phyloP scores from a whole-genome alignment of 2,113 vertebrate species.

The Pseudonaja textilis region DNA sequence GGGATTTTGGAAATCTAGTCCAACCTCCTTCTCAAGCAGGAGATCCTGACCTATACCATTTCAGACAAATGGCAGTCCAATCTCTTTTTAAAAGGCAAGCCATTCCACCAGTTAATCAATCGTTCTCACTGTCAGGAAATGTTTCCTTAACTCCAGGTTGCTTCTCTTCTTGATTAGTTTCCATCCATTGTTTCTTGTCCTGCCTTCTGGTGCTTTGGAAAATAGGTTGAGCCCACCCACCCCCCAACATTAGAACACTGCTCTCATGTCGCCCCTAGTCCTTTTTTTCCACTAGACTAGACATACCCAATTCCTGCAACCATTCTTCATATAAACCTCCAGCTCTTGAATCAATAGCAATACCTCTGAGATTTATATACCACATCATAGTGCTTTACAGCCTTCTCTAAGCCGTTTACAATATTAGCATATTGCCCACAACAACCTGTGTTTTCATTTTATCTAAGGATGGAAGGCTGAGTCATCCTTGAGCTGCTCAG shows the following conservation, averaged over 20 bases:
- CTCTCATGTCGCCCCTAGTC: neutral
- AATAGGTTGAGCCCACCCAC: neutral
- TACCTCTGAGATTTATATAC: too few relatives aligned
- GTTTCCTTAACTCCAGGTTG: neutral
- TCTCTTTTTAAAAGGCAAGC: neutral
- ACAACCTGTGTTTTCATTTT: too few relatives aligned
- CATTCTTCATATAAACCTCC: neutral
- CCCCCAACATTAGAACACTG: neutral
- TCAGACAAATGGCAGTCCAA: neutral
- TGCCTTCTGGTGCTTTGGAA: neutral
- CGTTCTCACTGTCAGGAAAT: neutral
- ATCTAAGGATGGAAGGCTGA: too few relatives aligned
- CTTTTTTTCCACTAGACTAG: neutral
- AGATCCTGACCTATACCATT: neutral
- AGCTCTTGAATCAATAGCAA: neutral
- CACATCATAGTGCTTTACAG: too few relatives aligned
- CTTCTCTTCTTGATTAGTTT: neutral
- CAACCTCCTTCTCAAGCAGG: neutral
- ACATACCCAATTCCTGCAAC: neutral
- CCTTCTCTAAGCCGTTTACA: too few relatives aligned
- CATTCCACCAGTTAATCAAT: neutral
- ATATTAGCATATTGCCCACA: too few relatives aligned
- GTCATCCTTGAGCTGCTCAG: too few relatives aligned
- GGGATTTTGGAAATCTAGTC: neutral
- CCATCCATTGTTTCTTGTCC: neutral